Evolutionary conservation across 2,888 invertebrate genomes (phyloP), one percentile per base, ranked within the genome.

Genomic region (Flexamia atlantica): DNA sequence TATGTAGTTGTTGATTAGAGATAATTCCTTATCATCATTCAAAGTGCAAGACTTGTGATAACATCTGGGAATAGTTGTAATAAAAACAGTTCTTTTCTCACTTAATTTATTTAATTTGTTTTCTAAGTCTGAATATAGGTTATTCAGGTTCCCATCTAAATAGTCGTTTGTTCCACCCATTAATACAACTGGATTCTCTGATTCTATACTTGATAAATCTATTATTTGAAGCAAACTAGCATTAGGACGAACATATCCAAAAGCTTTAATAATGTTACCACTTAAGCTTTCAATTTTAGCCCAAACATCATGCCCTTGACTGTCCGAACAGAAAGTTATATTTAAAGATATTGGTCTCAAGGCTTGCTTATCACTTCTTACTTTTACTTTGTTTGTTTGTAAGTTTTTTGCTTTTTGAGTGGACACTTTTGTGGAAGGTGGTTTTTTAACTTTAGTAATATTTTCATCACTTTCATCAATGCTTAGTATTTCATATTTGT

Each of bases 261-360:
- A 68, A 0, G 68, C 68, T 14, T 30, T 68, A 14, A 68, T 68
- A 3, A 1, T 2, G 36, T 36, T 14, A 30, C 23, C 30, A 14
- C 68, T 68, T 68, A 68, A 12, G 5, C 30, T 28, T 68, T 68
- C 30, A 68, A 68, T 68, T 68, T 68, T 68, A 17, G 30, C 68
- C 30, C 30, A 32, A 30, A 68, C 14, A 68, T 30, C 5, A 4
- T 23, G 28, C 10, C 68, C 68, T n/a, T 68, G 68, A 12, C 68
- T 68, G 68, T 68, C 68, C 5, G 68, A 68, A 32, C 68, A 68
- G 1, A 68, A 68, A 68, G 68, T 68, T 68, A 68, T 32, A 9
- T 68, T 68, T 10, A 53, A 53, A n/a, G n/a, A n/a, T n/a, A n/a
- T n/a, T n/a, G n/a, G n/a, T n/a, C n/a, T n/a, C n/a, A n/a, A n/a